A percentile compares a stretch with the other conserved stretches of the same genome.
Conservation (phyloP, 2,797 vertebrate genomes). For the Sebastes cheni region DNA sequence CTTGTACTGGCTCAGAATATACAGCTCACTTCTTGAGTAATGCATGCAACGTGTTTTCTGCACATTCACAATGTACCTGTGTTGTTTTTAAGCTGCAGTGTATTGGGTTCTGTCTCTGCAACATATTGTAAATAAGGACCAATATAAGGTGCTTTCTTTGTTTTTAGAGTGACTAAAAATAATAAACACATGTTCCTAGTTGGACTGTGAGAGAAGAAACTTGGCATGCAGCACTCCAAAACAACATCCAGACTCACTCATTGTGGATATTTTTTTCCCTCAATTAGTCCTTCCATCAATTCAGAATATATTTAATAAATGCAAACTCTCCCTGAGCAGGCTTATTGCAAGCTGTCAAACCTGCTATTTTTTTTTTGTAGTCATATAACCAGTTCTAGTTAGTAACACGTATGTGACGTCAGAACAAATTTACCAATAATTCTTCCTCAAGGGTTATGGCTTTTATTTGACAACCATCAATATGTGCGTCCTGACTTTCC, state of each 20-base stretch:
- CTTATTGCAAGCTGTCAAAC: not conserved
- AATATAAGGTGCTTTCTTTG: not conserved
- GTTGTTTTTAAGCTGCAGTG: not conserved
- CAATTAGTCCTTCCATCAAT: not conserved
- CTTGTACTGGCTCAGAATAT: no score
- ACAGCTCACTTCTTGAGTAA: not conserved
- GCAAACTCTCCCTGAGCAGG: not conserved
- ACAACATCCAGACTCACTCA: not conserved
- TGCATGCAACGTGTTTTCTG: not conserved
- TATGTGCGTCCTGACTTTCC: not conserved
- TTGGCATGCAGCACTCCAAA: not conserved
- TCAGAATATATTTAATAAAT: not conserved
- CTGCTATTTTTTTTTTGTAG: not conserved
- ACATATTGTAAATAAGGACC: not conserved
- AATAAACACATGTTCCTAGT: not conserved
- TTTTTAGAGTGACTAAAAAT: not conserved
- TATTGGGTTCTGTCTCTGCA: not conserved
- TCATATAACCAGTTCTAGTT: not conserved
- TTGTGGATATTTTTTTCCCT: not conserved
- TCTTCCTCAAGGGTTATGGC: not conserved
- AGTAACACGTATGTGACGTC: not conserved
- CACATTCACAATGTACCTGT: not conserved
- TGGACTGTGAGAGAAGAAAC: not conserved
- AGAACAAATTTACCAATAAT: not conserved
- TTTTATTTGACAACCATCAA: not conserved